phyloP scores from a whole-genome alignment of 1,140 invertebrate species.

The Penaeus indicus region DNA sequence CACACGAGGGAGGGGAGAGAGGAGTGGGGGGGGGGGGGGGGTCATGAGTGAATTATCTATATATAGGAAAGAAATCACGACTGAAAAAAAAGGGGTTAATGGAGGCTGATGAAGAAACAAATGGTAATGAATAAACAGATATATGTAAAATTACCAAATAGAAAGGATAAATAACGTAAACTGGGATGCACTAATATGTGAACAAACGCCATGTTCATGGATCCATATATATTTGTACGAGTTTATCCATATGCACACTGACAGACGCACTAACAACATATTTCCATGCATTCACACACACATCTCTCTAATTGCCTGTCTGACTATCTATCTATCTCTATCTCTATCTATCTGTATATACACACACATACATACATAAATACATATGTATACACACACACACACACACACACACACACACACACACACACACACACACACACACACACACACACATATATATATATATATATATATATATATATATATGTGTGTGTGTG shows the following conservation, averaged over 20 bases:
- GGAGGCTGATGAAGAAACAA: not conserved
- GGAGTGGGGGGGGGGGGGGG: too few relatives aligned
- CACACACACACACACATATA: not conserved
- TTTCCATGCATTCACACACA: conserved; percentile 13
- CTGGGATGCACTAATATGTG: not conserved
- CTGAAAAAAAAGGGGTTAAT: too few relatives aligned
- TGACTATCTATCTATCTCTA: not conserved
- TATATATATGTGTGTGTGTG: conserved; percentile 9
- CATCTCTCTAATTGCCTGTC: not conserved
- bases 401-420: too few relatives aligned
- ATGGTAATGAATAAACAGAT: not conserved
- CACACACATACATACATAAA: not conserved
- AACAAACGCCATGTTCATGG: not conserved
- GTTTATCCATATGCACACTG: too few relatives aligned
- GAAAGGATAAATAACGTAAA: not conserved
- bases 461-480: conserved; percentile 33
- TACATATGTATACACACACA: conserved; percentile 7
- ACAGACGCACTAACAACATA: too few relatives aligned
- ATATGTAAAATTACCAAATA: not conserved
- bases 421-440: too few relatives aligned
- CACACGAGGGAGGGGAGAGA: too few relatives aligned
- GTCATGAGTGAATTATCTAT: too few relatives aligned
- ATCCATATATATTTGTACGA: conserved; percentile 9
- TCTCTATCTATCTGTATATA: not conserved
- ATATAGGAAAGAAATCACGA: too few relatives aligned